phyloP scores from a whole-genome alignment of 2,113 vertebrate genomes.

The Paramormyrops kingsleyae region DNA sequence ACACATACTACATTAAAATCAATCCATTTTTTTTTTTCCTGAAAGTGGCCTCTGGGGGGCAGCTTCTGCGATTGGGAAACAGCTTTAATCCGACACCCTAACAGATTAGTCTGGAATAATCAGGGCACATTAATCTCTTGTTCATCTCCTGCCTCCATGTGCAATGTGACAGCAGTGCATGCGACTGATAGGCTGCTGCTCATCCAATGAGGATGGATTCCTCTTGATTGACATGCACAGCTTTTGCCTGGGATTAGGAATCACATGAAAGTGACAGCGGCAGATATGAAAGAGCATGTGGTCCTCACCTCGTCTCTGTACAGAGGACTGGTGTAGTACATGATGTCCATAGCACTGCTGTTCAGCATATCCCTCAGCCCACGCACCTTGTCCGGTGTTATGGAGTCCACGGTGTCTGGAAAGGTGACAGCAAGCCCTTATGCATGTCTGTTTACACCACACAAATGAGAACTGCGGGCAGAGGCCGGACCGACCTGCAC shows the following conservation, averaged over 20 bases:
- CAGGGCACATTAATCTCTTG: background rate
- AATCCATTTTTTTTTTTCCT: background rate
- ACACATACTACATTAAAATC: background rate
- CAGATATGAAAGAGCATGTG: background rate
- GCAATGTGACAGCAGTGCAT: background rate
- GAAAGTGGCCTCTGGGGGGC: background rate
- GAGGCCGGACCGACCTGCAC: background rate
- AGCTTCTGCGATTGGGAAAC: background rate
- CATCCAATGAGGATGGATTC: background rate
- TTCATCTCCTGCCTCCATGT: background rate
- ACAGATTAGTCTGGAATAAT: background rate
- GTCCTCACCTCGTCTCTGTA: constrained; percentile 83
- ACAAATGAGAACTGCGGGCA: background rate
- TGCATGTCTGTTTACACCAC: background rate
- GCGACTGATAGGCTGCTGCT: background rate
- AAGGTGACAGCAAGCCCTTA: constrained; percentile 9
- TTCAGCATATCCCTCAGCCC: constrained; percentile 91
- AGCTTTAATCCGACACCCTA: background rate
- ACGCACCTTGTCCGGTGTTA: constrained; percentile 96
- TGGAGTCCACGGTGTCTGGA: constrained; percentile 92
- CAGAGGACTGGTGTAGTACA: constrained; percentile 97
- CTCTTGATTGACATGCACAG: background rate
- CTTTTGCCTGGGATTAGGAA: background rate
- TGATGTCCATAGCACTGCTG: constrained; percentile 99
- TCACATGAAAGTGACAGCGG: background rate